Evolutionary conservation across 2,888 invertebrate species (phyloP).

Genomic region (Ochlodes sylvanus): DNA sequence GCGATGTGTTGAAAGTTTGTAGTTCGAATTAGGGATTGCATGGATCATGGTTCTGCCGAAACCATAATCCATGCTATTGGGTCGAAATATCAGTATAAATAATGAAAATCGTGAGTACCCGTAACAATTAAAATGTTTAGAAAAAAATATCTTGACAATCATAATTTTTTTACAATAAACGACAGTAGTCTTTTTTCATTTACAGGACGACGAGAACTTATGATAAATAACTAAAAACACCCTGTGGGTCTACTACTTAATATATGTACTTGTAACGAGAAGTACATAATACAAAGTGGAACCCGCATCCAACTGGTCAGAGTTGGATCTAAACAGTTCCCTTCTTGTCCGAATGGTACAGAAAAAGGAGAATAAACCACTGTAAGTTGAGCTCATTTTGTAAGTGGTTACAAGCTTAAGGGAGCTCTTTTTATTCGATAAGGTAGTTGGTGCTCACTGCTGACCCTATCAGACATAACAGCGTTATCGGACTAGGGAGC

Average conservation of each 20-base stretch:
- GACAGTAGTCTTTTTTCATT: no score
- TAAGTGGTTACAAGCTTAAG: not conserved
- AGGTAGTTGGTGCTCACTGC: not conserved
- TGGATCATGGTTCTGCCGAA: no score
- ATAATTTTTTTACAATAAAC: no score
- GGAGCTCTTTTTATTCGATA: not conserved
- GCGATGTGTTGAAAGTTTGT: not conserved
- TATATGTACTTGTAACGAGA: not conserved
- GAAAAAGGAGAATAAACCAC: not conserved
- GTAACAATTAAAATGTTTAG: no score
- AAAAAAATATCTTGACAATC: no score
- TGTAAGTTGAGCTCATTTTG: not conserved
- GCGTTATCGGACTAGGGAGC: not conserved
- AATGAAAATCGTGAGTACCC: no score
- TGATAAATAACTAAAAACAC: no score
- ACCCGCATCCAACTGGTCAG: not conserved
- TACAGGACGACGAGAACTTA: no score
- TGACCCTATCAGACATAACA: not conserved
- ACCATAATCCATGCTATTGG: no score
- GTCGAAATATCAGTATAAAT: no score
- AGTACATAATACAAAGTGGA: not conserved
- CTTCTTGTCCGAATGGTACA: not conserved
- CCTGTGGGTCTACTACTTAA: not conserved
- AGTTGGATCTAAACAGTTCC: no score
- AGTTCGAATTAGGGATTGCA: no score